Evolutionary conservation across 2,888 invertebrate species (phyloP).

Genomic region (Barypeithes pellucidus): DNA sequence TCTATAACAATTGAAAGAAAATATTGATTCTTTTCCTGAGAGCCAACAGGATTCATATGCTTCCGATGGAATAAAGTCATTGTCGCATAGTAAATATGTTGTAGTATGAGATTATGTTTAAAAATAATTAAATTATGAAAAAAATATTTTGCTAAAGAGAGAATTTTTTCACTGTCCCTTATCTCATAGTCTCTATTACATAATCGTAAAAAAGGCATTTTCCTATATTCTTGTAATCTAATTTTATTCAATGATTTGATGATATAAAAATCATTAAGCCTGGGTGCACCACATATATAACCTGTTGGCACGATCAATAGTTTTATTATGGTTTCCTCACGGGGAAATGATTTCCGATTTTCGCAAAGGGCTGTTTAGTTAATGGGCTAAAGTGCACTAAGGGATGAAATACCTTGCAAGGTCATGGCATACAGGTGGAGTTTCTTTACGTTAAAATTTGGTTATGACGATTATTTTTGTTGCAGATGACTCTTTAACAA

Average conservation of each 20-base stretch:
- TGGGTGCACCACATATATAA: conserved; percentile 5
- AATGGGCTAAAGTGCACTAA: background rate
- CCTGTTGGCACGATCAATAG: conserved; percentile 13
- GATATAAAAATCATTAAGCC: background rate
- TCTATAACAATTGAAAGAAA: no score
- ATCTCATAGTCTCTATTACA: no score
- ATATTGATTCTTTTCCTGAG: no score
- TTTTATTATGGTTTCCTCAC: conserved; percentile 15
- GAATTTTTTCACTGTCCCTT: no score
- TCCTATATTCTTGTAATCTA: no score
- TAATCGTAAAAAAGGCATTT: no score
- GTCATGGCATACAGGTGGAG: background rate
- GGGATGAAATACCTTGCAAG: background rate
- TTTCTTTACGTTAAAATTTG: background rate
- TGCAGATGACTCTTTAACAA: conserved; percentile 32
- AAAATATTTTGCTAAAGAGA: no score
- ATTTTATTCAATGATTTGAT: background rate
- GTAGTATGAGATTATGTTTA: no score
- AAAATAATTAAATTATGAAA: no score
- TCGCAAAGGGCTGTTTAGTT: conserved; percentile 4
- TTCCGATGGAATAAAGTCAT: no score
- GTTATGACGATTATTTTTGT: background rate
- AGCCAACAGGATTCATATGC: no score
- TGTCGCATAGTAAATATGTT: no score
- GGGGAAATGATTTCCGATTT: background rate